Evolutionary conservation across 2,888 invertebrate species (phyloP), one percentile per base, ranked within the genome.

Genomic region (Athalia cordata): DNA sequence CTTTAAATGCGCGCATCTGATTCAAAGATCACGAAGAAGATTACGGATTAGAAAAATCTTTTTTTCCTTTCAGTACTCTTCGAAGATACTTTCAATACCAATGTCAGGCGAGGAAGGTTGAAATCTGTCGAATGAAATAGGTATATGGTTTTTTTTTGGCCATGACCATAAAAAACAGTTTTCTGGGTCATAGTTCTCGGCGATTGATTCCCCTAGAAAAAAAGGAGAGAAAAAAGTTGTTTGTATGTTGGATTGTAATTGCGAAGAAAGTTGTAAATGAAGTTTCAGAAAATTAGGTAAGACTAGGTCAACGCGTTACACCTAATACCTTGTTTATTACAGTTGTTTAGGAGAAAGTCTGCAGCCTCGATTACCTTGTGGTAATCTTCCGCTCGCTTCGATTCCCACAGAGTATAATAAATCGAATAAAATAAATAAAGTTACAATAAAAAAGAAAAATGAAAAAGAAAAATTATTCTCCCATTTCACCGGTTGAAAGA

Each of bases 221-320:
- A 11, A 13, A 4, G 13, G 15, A 62, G 13, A 62, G 62, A 62
- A 62, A 29, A 62, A 13, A 13, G 62, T 13, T 62, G n/a, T 11
- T 13, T 13, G 29, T 8, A 13, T 62, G 55, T 11, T 55, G 55
- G 55, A 55, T 11, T 55, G 55, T 9, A 55, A 55, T 11, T 55
- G 78, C 81, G 81, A 85, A 81, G 86, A 85, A 83, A 85, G 84
- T 85, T 75, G 29, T 57, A 59, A 59, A 59, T 59, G 47, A 72
- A 29, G 29, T 45, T 72, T 59, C 82, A 81, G 77, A 74, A 80
- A 83, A 83, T 86, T 85, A 86, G 83, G 84, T 86, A 86, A 86
- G 85, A 85, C 80, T 80, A 78, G 78, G 77, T 74, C 78, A 82
- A 80, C 82, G 83, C 82, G 85, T 85, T 86, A 85, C 84, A 83